Base-by-base conservation (phyloP, 2,888 invertebrate genomes). In the Caenorhabditis doughertyi region DNA sequence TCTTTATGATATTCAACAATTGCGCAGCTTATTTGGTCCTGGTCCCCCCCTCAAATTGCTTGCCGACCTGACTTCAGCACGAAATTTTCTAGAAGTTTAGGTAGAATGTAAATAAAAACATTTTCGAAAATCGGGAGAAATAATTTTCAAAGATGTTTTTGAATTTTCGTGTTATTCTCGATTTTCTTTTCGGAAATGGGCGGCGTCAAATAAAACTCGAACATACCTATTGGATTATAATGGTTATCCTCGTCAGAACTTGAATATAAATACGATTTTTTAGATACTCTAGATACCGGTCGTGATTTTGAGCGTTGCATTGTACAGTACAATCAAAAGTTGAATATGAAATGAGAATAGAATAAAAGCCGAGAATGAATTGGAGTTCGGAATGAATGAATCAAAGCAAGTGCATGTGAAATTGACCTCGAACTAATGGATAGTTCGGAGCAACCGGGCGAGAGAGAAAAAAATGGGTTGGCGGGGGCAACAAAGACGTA, bases 1-100 rank as follows among this genome's bases (percentile, higher is more conserved):
- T 73, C 73, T 73, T 77, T 77, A 77, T 77, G 77, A 77, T 77
- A 77, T 77, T 77, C 77, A 21, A 77, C 68, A 77, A 77, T 77
- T 77, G 68, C 77, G 60, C 67, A 39, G 76, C 67, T 76, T 76
- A 76, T 68, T 76, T 60, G 65, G 65, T 55, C 29, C 53, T 8
- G 29, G 65, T 29, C 27, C 13, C 16, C 21, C 23, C 67, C 60
- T 21, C 27, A 68, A 77, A 77, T 77, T 77, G 77, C 68, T 70
- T 44, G 62, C 60, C 65, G 65, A 35, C 49, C 23, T 51, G 27
- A 67, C 67, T 76, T 76, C 51, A 62, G 44, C 53, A 21, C 65
- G 51, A 47, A 27, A 27, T 18, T 49, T 67, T 74, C 56, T 32
- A 58, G 29, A 67, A 77, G 77, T 68, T 62, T 62, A 67, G 42